Evolutionary conservation across 2,113 vertebrate genomes (phyloP), one percentile per base, ranked within the genome.

Genomic region (Triplophysa tibetana): DNA sequence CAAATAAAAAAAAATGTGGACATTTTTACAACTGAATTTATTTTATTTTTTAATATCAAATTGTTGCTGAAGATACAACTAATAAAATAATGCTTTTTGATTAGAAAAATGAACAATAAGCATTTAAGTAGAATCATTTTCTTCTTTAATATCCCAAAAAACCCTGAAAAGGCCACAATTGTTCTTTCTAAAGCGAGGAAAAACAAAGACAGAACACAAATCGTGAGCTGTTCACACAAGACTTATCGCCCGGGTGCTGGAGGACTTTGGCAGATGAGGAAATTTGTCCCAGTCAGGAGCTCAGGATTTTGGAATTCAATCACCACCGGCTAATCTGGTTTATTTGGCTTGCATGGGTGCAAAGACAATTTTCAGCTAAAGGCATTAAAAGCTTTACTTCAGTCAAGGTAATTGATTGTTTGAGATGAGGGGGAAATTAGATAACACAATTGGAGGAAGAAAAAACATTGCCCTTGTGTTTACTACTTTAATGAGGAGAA

Each of bases 381-480:
- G 67, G 74, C 58, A 81, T 77, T 84, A 81, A 68, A 24, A 29
- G 68, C 61, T 70, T 83, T 73, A 70, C 60, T 80, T 76, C 61
- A 74, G 41, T 21, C 68, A 72, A 24, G 48, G 74, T 84, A 84
- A 81, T 84, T 70, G 43, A 84, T 81, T 68, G 78, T 78, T 73
- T 72, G 76, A 65, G 56, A 67, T 81, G 50, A 66, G 68, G 63
- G 65, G 67, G 19, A 54, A 66, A 70, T 80, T 77, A 68, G 82
- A 84, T 29, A 67, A 54, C 64, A 29, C 19, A 75, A 62, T 77
- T 69, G 41, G 58, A 68, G 64, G 41, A 45, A 74, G 79, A 60
- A 8, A 56, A 21, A 43, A 80, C 61, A 7, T 24, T 54, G 56
- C 45, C 45, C 60, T 54, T 56, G 45, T n/a, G 33, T 64, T 75